A percentile compares a stretch with the other conserved stretches of the same genome.
phyloP scores from a whole-genome alignment of 2,888 invertebrate genomes.

The Schrankia costaestrigalis region DNA sequence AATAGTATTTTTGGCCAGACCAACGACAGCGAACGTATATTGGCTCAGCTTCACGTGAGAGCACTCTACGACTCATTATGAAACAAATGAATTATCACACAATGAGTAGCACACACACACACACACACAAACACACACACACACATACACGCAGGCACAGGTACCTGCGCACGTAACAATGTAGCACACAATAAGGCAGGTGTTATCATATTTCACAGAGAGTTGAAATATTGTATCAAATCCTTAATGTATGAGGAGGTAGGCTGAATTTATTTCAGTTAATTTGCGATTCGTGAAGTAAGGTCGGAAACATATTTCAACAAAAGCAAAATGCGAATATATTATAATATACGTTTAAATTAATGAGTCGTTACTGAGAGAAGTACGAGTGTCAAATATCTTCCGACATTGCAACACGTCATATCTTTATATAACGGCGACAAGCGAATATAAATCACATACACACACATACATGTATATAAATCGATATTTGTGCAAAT shows the following conservation, averaged over 20 bases:
- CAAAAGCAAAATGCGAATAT: conserved; percentile 11
- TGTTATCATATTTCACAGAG: neutral
- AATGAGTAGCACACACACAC: neutral
- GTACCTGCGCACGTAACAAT: neutral
- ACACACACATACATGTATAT: too few relatives aligned
- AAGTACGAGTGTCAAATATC: too few relatives aligned
- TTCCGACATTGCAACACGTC: too few relatives aligned
- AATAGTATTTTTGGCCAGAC: too few relatives aligned
- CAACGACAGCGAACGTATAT: too few relatives aligned
- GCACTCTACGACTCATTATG: neutral
- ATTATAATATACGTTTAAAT: too few relatives aligned
- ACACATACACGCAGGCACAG: too few relatives aligned
- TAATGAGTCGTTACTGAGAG: too few relatives aligned
- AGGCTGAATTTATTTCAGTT: conserved; percentile 8
- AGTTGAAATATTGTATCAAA: neutral
- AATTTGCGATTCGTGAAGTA: conserved; percentile 5
- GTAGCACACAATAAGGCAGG: neutral
- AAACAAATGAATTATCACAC: neutral
- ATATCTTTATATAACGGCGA: too few relatives aligned
- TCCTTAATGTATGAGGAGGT: neutral
- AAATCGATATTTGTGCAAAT: too few relatives aligned
- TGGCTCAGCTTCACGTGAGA: conserved; percentile 1
- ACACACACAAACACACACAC: neutral
- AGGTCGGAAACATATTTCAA: conserved; percentile 5
- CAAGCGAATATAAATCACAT: too few relatives aligned